Base-by-base conservation (phyloP, 2,888 invertebrate species). In the Cantharis rustica region DNA sequence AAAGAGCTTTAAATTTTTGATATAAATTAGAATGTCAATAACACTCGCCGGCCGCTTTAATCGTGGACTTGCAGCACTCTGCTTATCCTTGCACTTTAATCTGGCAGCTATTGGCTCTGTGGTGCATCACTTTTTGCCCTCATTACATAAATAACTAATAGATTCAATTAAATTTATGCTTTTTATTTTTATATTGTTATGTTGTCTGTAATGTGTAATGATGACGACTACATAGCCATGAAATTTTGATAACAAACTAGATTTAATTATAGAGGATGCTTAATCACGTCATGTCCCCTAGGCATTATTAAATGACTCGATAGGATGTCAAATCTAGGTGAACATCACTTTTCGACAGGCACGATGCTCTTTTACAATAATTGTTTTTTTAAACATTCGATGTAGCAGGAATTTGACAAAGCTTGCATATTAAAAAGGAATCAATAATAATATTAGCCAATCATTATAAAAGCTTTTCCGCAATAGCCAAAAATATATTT, bases 251-350 rank as follows among this genome's bases (percentile, higher is more conserved):
- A 73, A 73, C 68, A 73, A 68, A 68, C 73, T 15, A 27, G 68
- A 73, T 73, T 73, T 69, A 73, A 73, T 73, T 68, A 73, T 64
- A 47, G 17, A 61, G 73, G 73, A 31, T 68, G 68, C 61, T 73
- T 73, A 73, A 73, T 73, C 73, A 73, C 73, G 73, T 17, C 73
- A 26, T 73, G 73, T 68, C 73, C 73, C 73, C 69, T 61, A 61
- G 73, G 26, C 62, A 62, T 61, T 68, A 73, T 73, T 73, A 73
- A 73, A 26, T 47, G 17, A 68, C 68, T 61, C 61, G 61, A 61
- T 20, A 68, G 72, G 61, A 73, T 68, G 61, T 73, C 61, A 73
- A 73, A 73, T 23, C 23, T 68, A 16, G 69, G 68, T 26, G 61
- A 61, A 27, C 69, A 26, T 73, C 61, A 16, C 17, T 73, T 47